Conservation (phyloP, 2,888 invertebrate species). For the Drosophila meridiana region DNA sequence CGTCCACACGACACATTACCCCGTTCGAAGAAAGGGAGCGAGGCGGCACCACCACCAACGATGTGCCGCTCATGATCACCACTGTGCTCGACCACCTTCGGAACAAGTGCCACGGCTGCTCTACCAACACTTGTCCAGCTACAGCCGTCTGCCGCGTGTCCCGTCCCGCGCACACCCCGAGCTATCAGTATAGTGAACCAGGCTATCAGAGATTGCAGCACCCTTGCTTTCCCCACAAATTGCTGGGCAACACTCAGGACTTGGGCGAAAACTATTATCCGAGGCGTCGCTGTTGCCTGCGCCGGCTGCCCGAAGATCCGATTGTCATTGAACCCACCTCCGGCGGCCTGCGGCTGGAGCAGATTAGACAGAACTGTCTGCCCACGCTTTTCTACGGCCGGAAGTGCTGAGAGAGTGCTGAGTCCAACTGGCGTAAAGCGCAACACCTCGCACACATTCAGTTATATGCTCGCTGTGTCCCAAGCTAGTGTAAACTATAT, state of each 20-base stretch:
- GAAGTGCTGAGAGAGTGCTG: slow-evolving; percentile 1
- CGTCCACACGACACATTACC: slow-evolving; percentile 14
- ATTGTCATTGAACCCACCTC: slow-evolving; percentile 43
- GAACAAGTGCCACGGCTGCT: neutral
- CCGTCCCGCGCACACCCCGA: accelerated
- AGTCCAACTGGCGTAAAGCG: neutral
- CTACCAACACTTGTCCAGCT: neutral
- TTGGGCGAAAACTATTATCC: slow-evolving; percentile 7
- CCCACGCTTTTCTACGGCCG: slow-evolving; percentile 43
- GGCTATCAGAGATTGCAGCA: neutral
- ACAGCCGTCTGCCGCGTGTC: neutral
- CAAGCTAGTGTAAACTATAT: neutral
- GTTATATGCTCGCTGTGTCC: neutral
- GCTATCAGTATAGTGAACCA: neutral
- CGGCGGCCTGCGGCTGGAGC: slow-evolving; percentile 31
- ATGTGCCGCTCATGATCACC: neutral
- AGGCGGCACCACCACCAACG: slow-evolving; percentile 13
- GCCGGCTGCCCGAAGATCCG: slow-evolving; percentile 41
- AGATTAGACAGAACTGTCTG: slow-evolving; percentile 21
- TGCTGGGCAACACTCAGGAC: neutral
- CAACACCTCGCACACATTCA: neutral
- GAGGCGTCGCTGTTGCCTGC: slow-evolving; percentile 37
- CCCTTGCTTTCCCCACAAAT: slow-evolving; percentile 2
- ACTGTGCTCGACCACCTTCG: slow-evolving; percentile 5
- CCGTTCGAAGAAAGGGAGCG: neutral